Percentiles rank a stretch among this genome's conserved stretches.
Conservation (phyloP, 2,797 vertebrate species). For the Apogon hyalosoma region DNA sequence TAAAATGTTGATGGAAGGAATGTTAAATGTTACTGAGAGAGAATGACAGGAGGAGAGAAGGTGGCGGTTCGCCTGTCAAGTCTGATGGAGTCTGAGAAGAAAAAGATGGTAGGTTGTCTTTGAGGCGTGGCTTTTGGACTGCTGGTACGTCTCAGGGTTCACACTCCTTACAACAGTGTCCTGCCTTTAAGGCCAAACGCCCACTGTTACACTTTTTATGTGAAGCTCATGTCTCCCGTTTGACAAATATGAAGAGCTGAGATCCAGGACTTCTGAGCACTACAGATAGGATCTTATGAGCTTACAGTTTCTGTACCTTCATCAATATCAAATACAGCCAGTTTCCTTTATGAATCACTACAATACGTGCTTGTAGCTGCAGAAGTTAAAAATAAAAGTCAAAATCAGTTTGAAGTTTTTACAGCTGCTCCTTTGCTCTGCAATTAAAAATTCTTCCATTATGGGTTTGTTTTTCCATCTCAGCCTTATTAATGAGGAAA, state of each 20-base stretch:
- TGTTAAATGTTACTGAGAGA: neutral
- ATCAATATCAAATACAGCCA: constrained; percentile 8
- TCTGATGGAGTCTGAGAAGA: constrained; percentile 9
- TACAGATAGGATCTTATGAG: too few species aligned
- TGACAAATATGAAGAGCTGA: neutral
- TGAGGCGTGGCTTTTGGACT: constrained; percentile 3
- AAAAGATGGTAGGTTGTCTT: constrained; percentile 18
- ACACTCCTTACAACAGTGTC: constrained; percentile 11
- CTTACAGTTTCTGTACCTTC: neutral
- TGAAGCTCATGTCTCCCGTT: neutral
- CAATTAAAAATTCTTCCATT: neutral
- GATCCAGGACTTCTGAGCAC: constrained; percentile 6
- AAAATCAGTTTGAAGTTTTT: too few species aligned
- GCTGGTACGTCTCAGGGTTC: constrained; percentile 13
- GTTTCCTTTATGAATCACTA: neutral
- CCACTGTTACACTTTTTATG: constrained; percentile 6
- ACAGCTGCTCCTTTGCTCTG: too few species aligned
- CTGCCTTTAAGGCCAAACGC: constrained; percentile 25
- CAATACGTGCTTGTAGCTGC: too few species aligned
- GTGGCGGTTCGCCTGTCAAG: neutral
- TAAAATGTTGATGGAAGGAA: too few species aligned
- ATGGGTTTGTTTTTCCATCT: constrained; percentile 16
- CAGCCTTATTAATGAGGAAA: constrained; percentile 25
- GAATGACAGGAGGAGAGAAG: neutral
- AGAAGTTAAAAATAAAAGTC: too few species aligned